A percentile compares a stretch with the other conserved stretches of the same genome.
Conservation (phyloP, 2,888 invertebrate species). For the Sphinx pinastri region DNA sequence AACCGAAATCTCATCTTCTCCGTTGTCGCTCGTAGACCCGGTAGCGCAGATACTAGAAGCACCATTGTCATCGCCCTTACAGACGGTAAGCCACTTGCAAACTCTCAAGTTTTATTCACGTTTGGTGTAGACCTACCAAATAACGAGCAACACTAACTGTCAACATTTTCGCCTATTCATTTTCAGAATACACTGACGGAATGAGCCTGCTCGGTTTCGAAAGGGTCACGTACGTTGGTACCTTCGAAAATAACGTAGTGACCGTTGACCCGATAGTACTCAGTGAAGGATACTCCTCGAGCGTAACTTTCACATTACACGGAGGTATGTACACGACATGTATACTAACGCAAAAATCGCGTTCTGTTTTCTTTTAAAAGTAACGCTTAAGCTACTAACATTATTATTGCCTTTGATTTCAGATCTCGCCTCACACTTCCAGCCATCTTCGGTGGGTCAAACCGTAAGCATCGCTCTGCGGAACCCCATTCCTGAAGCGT, state of each 20-base stretch:
- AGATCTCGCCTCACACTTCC: conserved; percentile 40
- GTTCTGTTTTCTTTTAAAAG: too few relatives aligned
- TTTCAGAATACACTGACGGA: conserved; percentile 32
- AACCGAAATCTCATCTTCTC: too few relatives aligned
- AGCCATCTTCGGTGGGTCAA: conserved; percentile 25
- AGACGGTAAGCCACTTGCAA: too few relatives aligned
- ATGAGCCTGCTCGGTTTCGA: conserved; percentile 38
- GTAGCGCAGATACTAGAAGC: too few relatives aligned
- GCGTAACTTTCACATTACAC: conserved; percentile 2
- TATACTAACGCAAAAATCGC: too few relatives aligned
- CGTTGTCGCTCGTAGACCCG: too few relatives aligned
- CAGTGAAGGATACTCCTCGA: conserved; percentile 29
- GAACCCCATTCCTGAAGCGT: conserved; percentile 42
- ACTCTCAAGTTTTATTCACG: too few relatives aligned
- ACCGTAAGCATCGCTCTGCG: conserved; percentile 34
- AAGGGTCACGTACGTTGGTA: conserved; percentile 36
- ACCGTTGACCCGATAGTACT: conserved; percentile 34
- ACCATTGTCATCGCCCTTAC: too few relatives aligned
- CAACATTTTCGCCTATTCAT: background rate
- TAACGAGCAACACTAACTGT: background rate
- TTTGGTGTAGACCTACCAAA: background rate
- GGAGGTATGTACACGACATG: background rate
- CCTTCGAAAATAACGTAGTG: conserved; percentile 30
- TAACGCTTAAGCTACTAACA: background rate
- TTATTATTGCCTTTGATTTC: conserved; percentile 16